Conservation (phyloP, 2,888 invertebrate species). For the Stenoptilia bipunctidactyla region DNA sequence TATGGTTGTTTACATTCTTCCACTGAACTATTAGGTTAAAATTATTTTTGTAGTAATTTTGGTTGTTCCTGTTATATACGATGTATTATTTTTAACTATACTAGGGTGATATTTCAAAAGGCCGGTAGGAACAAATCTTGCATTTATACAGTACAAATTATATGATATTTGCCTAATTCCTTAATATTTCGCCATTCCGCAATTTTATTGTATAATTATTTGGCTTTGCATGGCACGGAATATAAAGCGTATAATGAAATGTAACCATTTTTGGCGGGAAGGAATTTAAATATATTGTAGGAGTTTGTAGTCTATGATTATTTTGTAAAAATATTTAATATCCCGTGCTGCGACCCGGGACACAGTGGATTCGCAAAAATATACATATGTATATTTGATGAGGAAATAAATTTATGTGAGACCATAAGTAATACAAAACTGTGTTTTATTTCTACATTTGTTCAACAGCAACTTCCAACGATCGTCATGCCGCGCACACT, state of each 20-base stretch:
- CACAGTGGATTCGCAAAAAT: constrained; percentile 70
- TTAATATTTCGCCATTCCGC: constrained; percentile 23
- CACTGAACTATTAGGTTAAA: too few species aligned
- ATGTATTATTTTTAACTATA: too few species aligned
- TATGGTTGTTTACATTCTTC: too few species aligned
- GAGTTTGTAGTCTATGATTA: constrained; percentile 54
- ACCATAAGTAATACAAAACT: constrained; percentile 29
- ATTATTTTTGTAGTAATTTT: too few species aligned
- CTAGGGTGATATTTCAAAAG: too few species aligned
- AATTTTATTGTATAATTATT: constrained; percentile 16
- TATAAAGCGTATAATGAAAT: not conserved
- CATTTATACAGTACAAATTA: constrained; percentile 8
- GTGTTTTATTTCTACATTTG: constrained; percentile 17
- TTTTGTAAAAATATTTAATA: constrained; percentile 44
- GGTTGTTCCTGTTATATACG: too few species aligned
- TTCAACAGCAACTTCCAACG: too few species aligned
- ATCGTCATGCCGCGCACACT: too few species aligned
- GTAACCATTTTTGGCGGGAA: not conserved
- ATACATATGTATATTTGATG: constrained; percentile 72
- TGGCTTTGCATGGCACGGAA: not conserved
- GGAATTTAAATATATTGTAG: constrained; percentile 24
- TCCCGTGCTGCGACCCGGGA: constrained; percentile 63
- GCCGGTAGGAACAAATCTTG: not conserved
- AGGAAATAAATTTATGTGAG: constrained; percentile 70
- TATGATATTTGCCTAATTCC: constrained; percentile 14